A percentile compares a stretch with the other conserved stretches of the same genome.
Conservation (phyloP, 2,113 vertebrate genomes). For the Sitta europaea region DNA sequence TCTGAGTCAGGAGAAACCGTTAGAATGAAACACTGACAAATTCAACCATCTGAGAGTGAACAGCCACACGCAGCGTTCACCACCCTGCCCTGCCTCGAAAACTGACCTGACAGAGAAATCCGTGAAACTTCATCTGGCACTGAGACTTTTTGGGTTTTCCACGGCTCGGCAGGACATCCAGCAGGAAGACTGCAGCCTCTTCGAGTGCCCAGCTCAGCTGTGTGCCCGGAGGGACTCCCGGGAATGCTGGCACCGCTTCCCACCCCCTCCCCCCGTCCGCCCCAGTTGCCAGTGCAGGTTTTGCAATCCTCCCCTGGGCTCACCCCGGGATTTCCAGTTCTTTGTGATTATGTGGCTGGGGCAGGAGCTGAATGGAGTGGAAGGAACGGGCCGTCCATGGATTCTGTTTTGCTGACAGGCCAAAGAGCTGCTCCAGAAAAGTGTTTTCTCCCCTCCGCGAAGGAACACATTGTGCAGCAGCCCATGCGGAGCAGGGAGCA, state of each 20-base stretch:
- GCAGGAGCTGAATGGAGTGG: background rate
- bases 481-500: accelerated
- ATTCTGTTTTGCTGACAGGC: background rate
- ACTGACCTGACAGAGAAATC: background rate
- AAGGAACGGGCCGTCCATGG: background rate
- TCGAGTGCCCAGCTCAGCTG: background rate
- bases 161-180: background rate
- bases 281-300: background rate
- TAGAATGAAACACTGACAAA: background rate
- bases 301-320: conserved; percentile 53
- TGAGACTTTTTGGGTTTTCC: background rate
- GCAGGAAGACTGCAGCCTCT: background rate
- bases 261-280: background rate
- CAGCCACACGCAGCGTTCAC: background rate
- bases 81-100: background rate
- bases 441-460: background rate
- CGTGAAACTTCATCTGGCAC: background rate
- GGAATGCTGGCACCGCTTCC: background rate
- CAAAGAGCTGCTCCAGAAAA: background rate
- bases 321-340: conserved; percentile 19
- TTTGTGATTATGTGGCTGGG: conserved; percentile 11
- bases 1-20: background rate
- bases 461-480: background rate
- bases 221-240: background rate
- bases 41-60: background rate